Evolutionary conservation across 1,140 invertebrate genomes (phyloP).

Genomic region (Rhysida immarginata): DNA sequence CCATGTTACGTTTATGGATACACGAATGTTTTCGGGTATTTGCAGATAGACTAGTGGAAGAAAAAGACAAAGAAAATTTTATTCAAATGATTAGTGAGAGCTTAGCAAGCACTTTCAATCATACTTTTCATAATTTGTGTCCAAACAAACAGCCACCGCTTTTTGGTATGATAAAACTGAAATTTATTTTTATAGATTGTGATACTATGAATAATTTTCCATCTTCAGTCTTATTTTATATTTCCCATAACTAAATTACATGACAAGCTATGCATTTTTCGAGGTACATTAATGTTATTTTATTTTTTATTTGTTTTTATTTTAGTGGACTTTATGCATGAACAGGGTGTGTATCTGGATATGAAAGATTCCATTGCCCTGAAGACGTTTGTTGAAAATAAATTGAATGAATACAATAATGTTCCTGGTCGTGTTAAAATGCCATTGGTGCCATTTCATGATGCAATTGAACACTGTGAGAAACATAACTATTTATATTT

Average conservation of each 20-base stretch:
- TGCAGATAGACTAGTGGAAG: conserved; percentile 58
- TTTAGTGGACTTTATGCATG: conserved; percentile 51
- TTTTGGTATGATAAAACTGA: conserved; percentile 53
- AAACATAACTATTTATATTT: too few relatives aligned
- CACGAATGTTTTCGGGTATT: conserved; percentile 71
- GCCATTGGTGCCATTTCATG: conserved; percentile 64
- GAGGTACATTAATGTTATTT: conserved; percentile 1
- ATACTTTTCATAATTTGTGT: conserved; percentile 61
- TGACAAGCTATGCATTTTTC: too few relatives aligned
- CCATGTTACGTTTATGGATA: conserved; percentile 60
- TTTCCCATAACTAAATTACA: too few relatives aligned
- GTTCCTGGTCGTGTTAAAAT: conserved; percentile 53
- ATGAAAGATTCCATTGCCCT: conserved; percentile 43
- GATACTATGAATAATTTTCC: too few relatives aligned
- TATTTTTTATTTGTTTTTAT: conserved; percentile 9
- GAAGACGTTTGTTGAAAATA: conserved; percentile 43
- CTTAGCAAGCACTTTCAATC: conserved; percentile 54
- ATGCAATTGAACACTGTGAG: conserved; percentile 55
- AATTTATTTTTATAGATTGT: too few relatives aligned
- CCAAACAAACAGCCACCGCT: conserved; percentile 52
- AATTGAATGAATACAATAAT: conserved; percentile 63
- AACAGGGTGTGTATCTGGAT: conserved; percentile 58
- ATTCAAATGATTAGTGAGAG: conserved; percentile 48
- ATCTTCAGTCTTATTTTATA: too few relatives aligned
- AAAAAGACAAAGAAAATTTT: conserved; percentile 61